These are phyloP conservation scores for Struthio camelus DNA, from an alignment of 2,113 vertebrate species.

Conservation along the genomic window DNA sequence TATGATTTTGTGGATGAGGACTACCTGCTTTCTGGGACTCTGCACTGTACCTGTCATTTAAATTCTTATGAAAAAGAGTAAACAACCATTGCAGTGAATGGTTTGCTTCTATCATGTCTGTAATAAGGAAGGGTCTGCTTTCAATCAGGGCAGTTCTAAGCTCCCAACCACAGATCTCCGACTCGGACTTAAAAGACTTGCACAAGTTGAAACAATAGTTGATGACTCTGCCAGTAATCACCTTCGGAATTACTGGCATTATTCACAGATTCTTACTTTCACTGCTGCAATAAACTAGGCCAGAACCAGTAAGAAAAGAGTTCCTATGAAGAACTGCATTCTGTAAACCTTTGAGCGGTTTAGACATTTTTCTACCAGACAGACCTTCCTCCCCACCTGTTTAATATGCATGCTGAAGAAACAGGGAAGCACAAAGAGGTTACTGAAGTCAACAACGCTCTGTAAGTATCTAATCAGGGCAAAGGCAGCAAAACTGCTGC, in stretches of 20 bases:
- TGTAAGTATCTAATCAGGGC: background rate
- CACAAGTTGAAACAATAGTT: background rate
- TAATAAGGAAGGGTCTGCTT: conserved; percentile 32
- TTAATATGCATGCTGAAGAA: background rate
- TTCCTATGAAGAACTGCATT: background rate
- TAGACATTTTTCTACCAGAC: background rate
- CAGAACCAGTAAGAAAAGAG: background rate
- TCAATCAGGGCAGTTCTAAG: conserved; percentile 69
- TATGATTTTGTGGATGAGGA: background rate
- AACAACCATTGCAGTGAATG: conserved; percentile 26
- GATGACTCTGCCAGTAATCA: background rate
- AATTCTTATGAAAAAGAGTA: background rate
- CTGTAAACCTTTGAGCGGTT: background rate
- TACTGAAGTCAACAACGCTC: background rate
- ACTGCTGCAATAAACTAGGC: background rate
- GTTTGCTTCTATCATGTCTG: conserved; percentile 55
- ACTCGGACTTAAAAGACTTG: background rate
- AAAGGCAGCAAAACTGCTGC: background rate
- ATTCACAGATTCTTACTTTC: background rate
- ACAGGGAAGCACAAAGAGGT: background rate
- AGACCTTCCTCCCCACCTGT: background rate
- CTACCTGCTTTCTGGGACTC: background rate
- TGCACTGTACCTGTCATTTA: background rate
- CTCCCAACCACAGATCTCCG: background rate
- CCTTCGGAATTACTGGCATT: background rate